These are phyloP conservation scores for Watsonalla cultraria DNA, from an alignment of 2,888 invertebrate genomes.

Conservation along the genomic window DNA sequence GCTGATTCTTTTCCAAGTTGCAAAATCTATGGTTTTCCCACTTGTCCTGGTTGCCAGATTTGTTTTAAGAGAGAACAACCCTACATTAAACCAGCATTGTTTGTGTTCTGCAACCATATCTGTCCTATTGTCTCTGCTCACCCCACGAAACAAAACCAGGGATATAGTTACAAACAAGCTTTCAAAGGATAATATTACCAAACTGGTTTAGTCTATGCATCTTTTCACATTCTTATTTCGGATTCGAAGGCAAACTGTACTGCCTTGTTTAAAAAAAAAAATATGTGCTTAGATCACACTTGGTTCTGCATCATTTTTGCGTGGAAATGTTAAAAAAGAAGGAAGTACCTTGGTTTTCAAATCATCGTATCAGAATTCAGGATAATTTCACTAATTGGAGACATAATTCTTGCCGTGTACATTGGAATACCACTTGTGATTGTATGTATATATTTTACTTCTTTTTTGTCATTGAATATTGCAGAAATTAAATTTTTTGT, in stretches of 20 bases:
- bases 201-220: slow-evolving; percentile 49
- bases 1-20: too few relatives aligned
- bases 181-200: slow-evolving; percentile 39
- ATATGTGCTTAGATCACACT: slow-evolving; percentile 26
- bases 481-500: too few relatives aligned
- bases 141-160: slow-evolving; percentile 36
- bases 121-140: slow-evolving; percentile 36
- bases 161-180: slow-evolving; percentile 26
- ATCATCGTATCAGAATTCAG: slow-evolving; percentile 58
- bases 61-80: too few relatives aligned
- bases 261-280: slow-evolving; percentile 15
- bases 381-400: slow-evolving; percentile 60
- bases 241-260: slow-evolving; percentile 28
- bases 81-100: slow-evolving; percentile 24
- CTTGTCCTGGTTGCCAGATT: too few relatives aligned
- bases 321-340: slow-evolving; percentile 68
- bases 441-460: slow-evolving; percentile 45
- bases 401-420: slow-evolving; percentile 53
- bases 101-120: slow-evolving; percentile 22
- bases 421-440: slow-evolving; percentile 65
- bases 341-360: slow-evolving; percentile 65
- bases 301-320: slow-evolving; percentile 22
- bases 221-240: slow-evolving; percentile 40
- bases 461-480: background rate
- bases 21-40: too few relatives aligned